These are phyloP conservation scores for Holothuria leucospilota DNA, from an alignment of 53 echinoderm and acorn worm species.

Conservation along the genomic window DNA sequence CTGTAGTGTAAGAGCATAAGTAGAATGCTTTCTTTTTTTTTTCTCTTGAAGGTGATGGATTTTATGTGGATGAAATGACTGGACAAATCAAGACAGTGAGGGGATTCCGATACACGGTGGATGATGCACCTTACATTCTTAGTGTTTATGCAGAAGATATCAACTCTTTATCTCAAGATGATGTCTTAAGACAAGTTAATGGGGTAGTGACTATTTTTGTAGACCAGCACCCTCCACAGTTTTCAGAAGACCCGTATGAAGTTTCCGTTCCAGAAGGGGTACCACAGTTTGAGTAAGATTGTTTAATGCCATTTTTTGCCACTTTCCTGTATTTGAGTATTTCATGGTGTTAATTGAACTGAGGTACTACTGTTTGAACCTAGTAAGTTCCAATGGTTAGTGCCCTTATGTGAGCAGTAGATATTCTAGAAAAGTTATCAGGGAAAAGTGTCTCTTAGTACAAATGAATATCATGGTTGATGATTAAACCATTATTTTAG, in stretches of 20 bases:
- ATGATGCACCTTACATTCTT: conserved; percentile 71
- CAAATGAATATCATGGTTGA: too few relatives aligned
- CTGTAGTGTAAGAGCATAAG: too few relatives aligned
- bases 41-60: conserved; percentile 47
- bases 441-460: too few relatives aligned
- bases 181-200: conserved; percentile 29
- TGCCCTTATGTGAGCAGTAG: too few relatives aligned
- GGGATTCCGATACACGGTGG: conserved; percentile 48
- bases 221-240: conserved; percentile 87
- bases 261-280: conserved; percentile 50
- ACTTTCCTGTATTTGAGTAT: too few relatives aligned
- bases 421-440: too few relatives aligned
- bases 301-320: too few relatives aligned
- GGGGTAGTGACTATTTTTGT: conserved; percentile 72
- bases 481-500: too few relatives aligned
- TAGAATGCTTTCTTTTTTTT: too few relatives aligned
- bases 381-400: too few relatives aligned
- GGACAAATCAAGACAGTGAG: conserved; percentile 70
- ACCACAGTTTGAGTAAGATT: background rate
- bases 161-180: conserved; percentile 43
- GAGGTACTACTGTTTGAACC: too few relatives aligned
- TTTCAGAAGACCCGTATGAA: conserved; percentile 75
- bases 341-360: too few relatives aligned
- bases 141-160: conserved; percentile 78
- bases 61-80: conserved; percentile 73